A percentile compares a stretch with the other conserved stretches of the same genome.
Conservation (phyloP, 1,140 invertebrate species). For the Hermetia illucens region DNA sequence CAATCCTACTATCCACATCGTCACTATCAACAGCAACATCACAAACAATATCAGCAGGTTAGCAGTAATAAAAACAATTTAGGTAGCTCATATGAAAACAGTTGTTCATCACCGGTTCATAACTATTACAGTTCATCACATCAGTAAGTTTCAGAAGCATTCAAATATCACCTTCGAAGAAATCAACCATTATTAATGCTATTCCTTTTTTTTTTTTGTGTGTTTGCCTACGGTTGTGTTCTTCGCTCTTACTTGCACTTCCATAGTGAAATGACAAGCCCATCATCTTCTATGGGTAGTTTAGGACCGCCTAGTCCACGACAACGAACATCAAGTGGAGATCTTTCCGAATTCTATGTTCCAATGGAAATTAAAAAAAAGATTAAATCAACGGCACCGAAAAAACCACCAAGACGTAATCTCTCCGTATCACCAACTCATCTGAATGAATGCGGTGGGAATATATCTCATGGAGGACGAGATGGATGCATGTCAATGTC, state of each 20-base stretch:
- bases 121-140: slow-evolving; percentile 2
- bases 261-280: slow-evolving; percentile 22
- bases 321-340: slow-evolving; percentile 22
- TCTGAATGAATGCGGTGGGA: no score
- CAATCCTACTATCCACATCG: not conserved
- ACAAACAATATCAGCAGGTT: no score
- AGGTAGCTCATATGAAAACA: slow-evolving; percentile 4
- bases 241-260: not conserved
- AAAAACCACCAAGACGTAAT: slow-evolving; percentile 74
- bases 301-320: slow-evolving; percentile 29
- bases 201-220: no score
- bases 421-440: slow-evolving; percentile 60
- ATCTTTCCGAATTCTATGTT: slow-evolving; percentile 4
- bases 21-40: slow-evolving; percentile 2
- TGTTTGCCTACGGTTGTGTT: no score
- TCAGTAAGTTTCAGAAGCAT: slow-evolving; percentile 3
- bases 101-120: not conserved
- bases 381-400: slow-evolving; percentile 64
- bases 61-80: no score
- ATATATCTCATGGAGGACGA: no score
- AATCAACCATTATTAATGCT: no score
- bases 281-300: slow-evolving; percentile 27
- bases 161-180: no score
- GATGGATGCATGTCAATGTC: slow-evolving; percentile 3
- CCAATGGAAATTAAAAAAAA: slow-evolving; percentile 8